Conservation (phyloP, 2,797 vertebrate genomes). For the Gallirallus australis region DNA sequence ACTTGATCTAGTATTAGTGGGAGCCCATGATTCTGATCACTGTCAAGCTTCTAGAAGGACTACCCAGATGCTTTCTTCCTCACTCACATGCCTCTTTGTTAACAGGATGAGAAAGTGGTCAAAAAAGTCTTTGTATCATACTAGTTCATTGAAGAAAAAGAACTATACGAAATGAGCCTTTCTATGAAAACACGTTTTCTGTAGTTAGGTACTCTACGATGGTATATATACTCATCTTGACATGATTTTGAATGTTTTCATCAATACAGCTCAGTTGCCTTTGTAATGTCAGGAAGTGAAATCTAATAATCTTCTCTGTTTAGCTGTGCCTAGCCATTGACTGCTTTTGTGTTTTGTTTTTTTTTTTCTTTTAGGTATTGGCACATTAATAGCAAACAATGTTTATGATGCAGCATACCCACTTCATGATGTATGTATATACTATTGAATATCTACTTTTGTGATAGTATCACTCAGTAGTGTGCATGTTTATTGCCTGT, state of each 20-base stretch:
- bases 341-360: background rate
- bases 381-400: slow-evolving; percentile 90
- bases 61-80: background rate
- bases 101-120: background rate
- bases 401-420: slow-evolving; percentile 94
- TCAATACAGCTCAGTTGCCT: background rate
- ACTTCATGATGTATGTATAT: slow-evolving; percentile 92
- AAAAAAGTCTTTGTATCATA: background rate
- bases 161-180: background rate
- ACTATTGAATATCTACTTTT: background rate
- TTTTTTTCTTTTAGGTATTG: slow-evolving; percentile 85
- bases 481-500: background rate
- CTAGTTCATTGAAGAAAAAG: background rate
- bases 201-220: background rate
- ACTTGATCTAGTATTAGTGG: background rate
- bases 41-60: background rate
- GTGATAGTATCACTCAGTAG: background rate
- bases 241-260: background rate
- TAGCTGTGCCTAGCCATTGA: background rate
- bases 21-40: background rate
- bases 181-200: background rate
- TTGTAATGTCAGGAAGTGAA: background rate
- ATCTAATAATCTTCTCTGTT: background rate
- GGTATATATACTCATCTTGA: background rate
- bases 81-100: background rate